These are phyloP conservation scores for Andricus curvator DNA, from an alignment of 2,888 invertebrate species.

Conservation along the genomic window DNA sequence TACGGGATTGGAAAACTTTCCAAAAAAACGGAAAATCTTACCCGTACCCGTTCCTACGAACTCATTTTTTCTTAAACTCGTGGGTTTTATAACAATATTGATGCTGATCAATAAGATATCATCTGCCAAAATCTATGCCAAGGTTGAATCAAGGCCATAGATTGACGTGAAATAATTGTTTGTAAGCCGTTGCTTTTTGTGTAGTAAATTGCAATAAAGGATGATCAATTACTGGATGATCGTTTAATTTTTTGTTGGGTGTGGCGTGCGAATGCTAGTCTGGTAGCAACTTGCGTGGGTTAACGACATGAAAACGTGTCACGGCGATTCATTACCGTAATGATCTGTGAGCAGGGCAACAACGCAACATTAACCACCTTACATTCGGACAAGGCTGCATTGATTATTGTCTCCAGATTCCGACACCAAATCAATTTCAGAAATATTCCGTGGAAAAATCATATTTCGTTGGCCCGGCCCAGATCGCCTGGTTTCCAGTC, in stretches of 20 bases:
- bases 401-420: constrained; percentile 50
- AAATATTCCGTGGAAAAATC: neutral
- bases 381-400: constrained; percentile 54
- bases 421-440: constrained; percentile 4
- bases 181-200: neutral
- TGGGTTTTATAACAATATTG: neutral
- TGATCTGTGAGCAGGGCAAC: constrained; percentile 57
- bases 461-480: too few species aligned
- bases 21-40: too few species aligned
- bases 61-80: too few species aligned
- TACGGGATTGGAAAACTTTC: too few species aligned
- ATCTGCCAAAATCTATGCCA: constrained; percentile 54
- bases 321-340: constrained; percentile 73
- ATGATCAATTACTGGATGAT: constrained; percentile 39
- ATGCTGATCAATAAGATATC: constrained; percentile 32
- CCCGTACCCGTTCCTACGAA: too few species aligned
- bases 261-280: constrained; percentile 45
- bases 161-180: neutral
- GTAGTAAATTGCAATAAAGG: constrained; percentile 14
- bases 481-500: too few species aligned
- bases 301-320: constrained; percentile 75
- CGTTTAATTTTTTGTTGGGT: constrained; percentile 51
- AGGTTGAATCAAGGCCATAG: too few species aligned
- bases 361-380: constrained; percentile 47
- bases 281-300: constrained; percentile 60